Conservation (phyloP, 2,888 invertebrate genomes). For the Caenorhabditis sp. region DNA sequence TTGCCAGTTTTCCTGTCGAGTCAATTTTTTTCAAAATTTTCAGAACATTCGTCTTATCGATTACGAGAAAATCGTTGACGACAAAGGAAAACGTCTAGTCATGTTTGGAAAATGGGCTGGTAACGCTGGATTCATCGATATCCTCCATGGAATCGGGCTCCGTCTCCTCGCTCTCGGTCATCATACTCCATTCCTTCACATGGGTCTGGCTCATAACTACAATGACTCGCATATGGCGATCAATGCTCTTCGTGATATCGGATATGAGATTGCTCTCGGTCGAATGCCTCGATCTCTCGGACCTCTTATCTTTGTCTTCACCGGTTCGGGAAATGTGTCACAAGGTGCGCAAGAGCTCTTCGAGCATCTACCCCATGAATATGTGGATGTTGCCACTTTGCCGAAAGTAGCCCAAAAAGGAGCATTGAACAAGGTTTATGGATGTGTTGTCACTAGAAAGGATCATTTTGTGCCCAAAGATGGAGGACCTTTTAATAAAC, state of each 20-base stretch:
- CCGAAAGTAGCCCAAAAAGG: slow-evolving; percentile 95
- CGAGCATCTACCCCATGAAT: slow-evolving; percentile 95
- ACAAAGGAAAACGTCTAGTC: slow-evolving; percentile 87
- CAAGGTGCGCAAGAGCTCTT: slow-evolving; percentile 81
- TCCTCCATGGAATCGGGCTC: slow-evolving; percentile 93
- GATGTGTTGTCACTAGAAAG: slow-evolving; percentile 89
- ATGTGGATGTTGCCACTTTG: slow-evolving; percentile 91
- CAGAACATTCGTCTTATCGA: slow-evolving; percentile 93
- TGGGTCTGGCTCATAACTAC: slow-evolving; percentile 98
- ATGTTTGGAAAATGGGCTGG: slow-evolving; percentile 99
- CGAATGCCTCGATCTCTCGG: slow-evolving; percentile 96
- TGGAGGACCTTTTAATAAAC: slow-evolving; percentile 87
- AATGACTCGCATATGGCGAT: slow-evolving; percentile 95
- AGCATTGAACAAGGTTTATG: slow-evolving; percentile 94
- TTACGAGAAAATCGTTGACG: slow-evolving; percentile 93
- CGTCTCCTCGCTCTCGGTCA: slow-evolving; percentile 92
- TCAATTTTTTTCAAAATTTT: not conserved
- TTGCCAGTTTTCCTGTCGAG: not conserved
- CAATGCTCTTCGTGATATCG: slow-evolving; percentile 96
- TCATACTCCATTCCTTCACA: slow-evolving; percentile 98
- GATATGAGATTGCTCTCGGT: slow-evolving; percentile 93
- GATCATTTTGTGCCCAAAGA: slow-evolving; percentile 92
- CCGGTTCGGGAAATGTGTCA: slow-evolving; percentile 96
- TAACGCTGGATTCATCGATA: slow-evolving; percentile 93
- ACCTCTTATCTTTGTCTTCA: slow-evolving; percentile 95